phyloP scores from a whole-genome alignment of 2,888 invertebrate genomes.

The Lysandra bellargus region DNA sequence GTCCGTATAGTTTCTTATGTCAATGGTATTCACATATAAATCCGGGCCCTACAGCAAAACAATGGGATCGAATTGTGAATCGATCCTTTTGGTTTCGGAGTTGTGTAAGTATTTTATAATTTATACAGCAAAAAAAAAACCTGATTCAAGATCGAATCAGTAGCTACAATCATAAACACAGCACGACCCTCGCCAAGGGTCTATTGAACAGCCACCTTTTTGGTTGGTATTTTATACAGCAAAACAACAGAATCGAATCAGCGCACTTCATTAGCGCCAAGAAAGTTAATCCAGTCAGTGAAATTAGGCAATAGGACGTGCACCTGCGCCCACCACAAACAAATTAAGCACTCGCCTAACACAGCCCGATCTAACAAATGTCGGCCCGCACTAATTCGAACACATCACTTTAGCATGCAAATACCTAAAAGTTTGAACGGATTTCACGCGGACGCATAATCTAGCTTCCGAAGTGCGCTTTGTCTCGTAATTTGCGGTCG shows the following conservation, averaged over 20 bases:
- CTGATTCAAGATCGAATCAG: no score
- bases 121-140: no score
- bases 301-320: conserved; percentile 37
- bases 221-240: not conserved
- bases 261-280: conserved; percentile 37
- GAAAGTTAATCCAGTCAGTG: conserved; percentile 39
- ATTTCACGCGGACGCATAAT: conserved; percentile 18
- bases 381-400: conserved; percentile 32
- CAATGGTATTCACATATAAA: no score
- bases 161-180: no score
- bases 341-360: conserved; percentile 40
- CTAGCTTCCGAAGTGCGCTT: conserved; percentile 5
- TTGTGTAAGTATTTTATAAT: no score
- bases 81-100: no score
- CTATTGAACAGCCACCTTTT: not conserved
- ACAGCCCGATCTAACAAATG: conserved; percentile 38
- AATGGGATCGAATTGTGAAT: no score
- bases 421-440: conserved; percentile 20
- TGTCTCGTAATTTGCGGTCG: conserved; percentile 17
- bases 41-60: no score
- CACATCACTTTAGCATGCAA: conserved; percentile 18
- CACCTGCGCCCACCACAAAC: conserved; percentile 41
- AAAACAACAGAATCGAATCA: not conserved
- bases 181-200: no score
- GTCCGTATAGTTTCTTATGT: no score